Percentiles rank a stretch among this genome's conserved stretches.
These are phyloP conservation scores for Pseudomugil tenellus DNA, from an alignment of 2,797 vertebrate genomes.

Conservation along the genomic window DNA sequence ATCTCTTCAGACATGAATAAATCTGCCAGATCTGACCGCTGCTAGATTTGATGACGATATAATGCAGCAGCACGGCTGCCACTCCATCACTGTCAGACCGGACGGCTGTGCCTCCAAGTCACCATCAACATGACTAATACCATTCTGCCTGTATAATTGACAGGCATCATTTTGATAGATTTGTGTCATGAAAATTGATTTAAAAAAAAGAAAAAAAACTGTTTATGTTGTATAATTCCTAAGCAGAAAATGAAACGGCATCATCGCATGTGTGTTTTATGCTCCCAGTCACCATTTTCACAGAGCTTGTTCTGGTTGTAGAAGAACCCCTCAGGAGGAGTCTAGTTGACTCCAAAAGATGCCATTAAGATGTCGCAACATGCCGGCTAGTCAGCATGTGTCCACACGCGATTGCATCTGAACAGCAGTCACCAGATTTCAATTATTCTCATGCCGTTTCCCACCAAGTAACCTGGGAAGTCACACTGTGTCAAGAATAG, in stretches of 20 bases:
- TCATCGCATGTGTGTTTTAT: conserved; percentile 11
- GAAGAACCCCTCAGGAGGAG: conserved; percentile 47
- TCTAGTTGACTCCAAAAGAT: conserved; percentile 47
- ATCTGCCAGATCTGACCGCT: conserved; percentile 17
- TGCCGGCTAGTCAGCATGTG: conserved; percentile 58
- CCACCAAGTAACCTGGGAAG: conserved; percentile 9
- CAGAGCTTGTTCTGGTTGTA: conserved; percentile 28
- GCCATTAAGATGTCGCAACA: conserved; percentile 29
- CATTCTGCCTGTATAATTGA: conserved; percentile 1
- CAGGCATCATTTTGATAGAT: conserved; percentile 1
- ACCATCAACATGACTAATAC: conserved; percentile 30
- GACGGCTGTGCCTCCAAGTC: conserved; percentile 19
- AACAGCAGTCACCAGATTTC: conserved; percentile 51
- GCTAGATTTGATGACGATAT: conserved; percentile 15
- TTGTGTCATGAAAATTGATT: neutral
- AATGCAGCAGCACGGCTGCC: conserved; percentile 18
- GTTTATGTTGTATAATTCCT: neutral
- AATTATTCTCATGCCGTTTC: conserved; percentile 49
- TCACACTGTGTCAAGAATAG: conserved; percentile 51
- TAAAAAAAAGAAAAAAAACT: neutral
- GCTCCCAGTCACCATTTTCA: conserved; percentile 32
- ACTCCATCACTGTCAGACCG: conserved; percentile 36
- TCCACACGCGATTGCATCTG: conserved; percentile 29
- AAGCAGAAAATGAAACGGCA: neutral
- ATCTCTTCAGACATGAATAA: conserved; percentile 2